These are phyloP conservation scores for Tenthredo amoena DNA, from an alignment of 2,888 invertebrate species.

Conservation along the genomic window DNA sequence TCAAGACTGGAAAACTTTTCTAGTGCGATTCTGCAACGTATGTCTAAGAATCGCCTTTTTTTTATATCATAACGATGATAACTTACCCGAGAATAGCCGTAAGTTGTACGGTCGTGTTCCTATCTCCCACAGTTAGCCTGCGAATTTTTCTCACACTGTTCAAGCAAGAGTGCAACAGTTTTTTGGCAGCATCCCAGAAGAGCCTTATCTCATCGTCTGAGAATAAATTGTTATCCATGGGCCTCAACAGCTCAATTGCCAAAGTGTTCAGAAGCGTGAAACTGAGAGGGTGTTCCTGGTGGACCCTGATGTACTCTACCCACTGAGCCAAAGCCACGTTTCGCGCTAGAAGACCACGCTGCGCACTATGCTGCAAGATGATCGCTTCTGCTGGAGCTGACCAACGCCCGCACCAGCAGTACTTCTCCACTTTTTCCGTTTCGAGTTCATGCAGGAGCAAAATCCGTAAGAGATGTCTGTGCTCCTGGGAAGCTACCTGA, in stretches of 20 bases:
- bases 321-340: slow-evolving; percentile 88
- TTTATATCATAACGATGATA: slow-evolving; percentile 14
- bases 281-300: slow-evolving; percentile 91
- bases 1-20: neutral
- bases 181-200: slow-evolving; percentile 90
- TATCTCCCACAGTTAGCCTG: slow-evolving; percentile 87
- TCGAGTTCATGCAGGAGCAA: slow-evolving; percentile 90
- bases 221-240: slow-evolving; percentile 82
- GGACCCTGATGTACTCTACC: slow-evolving; percentile 88
- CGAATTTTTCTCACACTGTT: slow-evolving; percentile 87
- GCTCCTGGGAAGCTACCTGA: slow-evolving; percentile 92
- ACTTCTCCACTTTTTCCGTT: slow-evolving; percentile 84
- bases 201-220: slow-evolving; percentile 84
- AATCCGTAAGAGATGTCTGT: slow-evolving; percentile 88
- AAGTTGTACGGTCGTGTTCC: slow-evolving; percentile 85
- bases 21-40: neutral
- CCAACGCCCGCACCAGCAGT: slow-evolving; percentile 93
- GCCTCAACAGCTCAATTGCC: slow-evolving; percentile 85
- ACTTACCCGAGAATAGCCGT: slow-evolving; percentile 83
- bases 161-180: slow-evolving; percentile 88
- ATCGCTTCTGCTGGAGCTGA: slow-evolving; percentile 90
- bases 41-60: neutral
- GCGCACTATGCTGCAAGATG: slow-evolving; percentile 95
- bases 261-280: slow-evolving; percentile 89
- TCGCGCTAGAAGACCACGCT: slow-evolving; percentile 89